Conservation (phyloP, 2,888 invertebrate genomes). For the Heteromurus nitidus region DNA sequence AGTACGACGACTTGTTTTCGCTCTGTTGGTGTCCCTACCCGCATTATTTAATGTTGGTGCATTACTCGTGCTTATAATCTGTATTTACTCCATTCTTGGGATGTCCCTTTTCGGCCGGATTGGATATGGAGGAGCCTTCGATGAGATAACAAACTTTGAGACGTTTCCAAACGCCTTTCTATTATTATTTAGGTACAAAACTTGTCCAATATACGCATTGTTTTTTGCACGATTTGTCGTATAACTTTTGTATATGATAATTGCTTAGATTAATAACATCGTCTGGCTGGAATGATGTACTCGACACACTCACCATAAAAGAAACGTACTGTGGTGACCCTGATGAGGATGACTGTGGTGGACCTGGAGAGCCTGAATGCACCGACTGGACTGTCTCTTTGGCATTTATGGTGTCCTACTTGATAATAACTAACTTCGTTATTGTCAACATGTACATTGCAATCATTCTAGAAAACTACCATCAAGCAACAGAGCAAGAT, state of each 20-base stretch:
- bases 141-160: slow-evolving; percentile 87
- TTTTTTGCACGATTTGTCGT: background rate
- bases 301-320: slow-evolving; percentile 83
- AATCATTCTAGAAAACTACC: slow-evolving; percentile 96
- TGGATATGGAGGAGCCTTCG: slow-evolving; percentile 16
- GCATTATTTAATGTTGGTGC: slow-evolving; percentile 97
- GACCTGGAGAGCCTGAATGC: slow-evolving; percentile 28
- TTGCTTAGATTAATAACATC: slow-evolving; percentile 87
- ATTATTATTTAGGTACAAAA: slow-evolving; percentile 84
- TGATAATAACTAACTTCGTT: slow-evolving; percentile 96
- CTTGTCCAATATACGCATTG: background rate
- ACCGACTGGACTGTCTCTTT: slow-evolving; percentile 82
- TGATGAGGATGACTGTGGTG: slow-evolving; percentile 34
- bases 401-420: slow-evolving; percentile 94
- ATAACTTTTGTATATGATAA: background rate
- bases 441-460: slow-evolving; percentile 99
- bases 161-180: slow-evolving; percentile 96
- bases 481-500: slow-evolving; percentile 97
- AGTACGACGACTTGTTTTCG: slow-evolving; percentile 94
- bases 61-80: slow-evolving; percentile 91
- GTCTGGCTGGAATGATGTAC: slow-evolving; percentile 96
- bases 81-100: slow-evolving; percentile 82
- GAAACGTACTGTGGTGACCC: slow-evolving; percentile 81
- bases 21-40: slow-evolving; percentile 94
- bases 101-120: slow-evolving; percentile 12